Percentiles rank a stretch among this genome's conserved stretches.
Conservation (phyloP, 2,888 invertebrate species). For the Busseola fusca region DNA sequence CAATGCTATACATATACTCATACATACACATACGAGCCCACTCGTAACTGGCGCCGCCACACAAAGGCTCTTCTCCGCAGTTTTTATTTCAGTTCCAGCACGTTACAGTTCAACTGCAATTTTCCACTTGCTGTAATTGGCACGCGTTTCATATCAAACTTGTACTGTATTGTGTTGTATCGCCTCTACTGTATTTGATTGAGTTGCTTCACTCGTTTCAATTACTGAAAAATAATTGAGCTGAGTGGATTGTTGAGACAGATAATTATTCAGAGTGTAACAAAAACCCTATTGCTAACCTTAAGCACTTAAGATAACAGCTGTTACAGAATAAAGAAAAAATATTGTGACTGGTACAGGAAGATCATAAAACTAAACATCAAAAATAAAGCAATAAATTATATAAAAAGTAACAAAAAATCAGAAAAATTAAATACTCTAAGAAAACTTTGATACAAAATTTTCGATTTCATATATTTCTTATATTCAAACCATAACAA, state of each 20-base stretch:
- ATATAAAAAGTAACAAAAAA: too few species aligned
- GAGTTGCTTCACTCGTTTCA: not conserved
- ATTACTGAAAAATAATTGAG: not conserved
- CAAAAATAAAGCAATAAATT: too few species aligned
- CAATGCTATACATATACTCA: not conserved
- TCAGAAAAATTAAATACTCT: too few species aligned
- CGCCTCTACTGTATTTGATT: constrained; percentile 30
- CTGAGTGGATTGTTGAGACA: not conserved
- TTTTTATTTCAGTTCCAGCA: constrained; percentile 64
- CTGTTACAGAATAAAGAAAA: too few species aligned
- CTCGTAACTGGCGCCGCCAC: constrained; percentile 27
- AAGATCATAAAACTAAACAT: too few species aligned
- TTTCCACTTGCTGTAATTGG: constrained; percentile 63
- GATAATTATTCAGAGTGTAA: not conserved
- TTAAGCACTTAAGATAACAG: too few species aligned
- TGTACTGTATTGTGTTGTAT: constrained; percentile 16
- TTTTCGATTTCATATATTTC: too few species aligned
- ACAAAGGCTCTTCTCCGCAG: constrained; percentile 39
- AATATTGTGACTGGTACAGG: too few species aligned
- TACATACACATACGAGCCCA: not conserved
- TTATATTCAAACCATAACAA: too few species aligned
- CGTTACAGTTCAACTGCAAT: constrained; percentile 59
- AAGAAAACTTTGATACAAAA: too few species aligned
- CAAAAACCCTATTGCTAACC: too few species aligned
- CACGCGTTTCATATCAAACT: constrained; percentile 59